These are phyloP conservation scores for Bothrops jararaca DNA, from an alignment of 2,113 vertebrate genomes.

Conservation along the genomic window DNA sequence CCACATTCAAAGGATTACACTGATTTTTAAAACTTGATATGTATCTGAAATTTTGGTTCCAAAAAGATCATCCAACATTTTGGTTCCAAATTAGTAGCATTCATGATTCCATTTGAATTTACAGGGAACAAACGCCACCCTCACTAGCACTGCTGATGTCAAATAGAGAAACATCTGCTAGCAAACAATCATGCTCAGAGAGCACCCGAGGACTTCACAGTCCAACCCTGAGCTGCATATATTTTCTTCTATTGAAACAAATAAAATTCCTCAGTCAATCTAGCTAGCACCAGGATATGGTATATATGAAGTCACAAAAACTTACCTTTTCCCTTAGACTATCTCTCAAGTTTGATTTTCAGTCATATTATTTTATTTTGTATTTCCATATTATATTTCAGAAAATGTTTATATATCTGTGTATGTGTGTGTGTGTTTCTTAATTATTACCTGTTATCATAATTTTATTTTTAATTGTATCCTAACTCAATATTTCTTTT, in stretches of 20 bases:
- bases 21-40: background rate
- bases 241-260: background rate
- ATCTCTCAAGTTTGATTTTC: background rate
- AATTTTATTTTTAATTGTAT: background rate
- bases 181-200: background rate
- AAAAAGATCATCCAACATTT: slow-evolving; percentile 30
- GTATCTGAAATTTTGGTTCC: slow-evolving; percentile 8
- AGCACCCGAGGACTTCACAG: background rate
- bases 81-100: slow-evolving; percentile 25
- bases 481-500: background rate
- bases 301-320: background rate
- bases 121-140: background rate
- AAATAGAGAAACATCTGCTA: background rate
- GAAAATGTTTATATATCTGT: background rate
- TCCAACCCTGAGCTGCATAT: background rate
- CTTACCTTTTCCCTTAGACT: background rate
- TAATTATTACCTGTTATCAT: background rate
- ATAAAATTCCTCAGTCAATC: background rate
- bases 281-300: background rate
- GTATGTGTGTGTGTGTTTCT: background rate
- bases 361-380: background rate
- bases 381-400: background rate
- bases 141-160: background rate
- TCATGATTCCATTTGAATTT: background rate
- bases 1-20: background rate